Percentiles rank a stretch among this genome's conserved stretches.
phyloP scores from a whole-genome alignment of 2,113 vertebrate species.

The Antennarius striatus region DNA sequence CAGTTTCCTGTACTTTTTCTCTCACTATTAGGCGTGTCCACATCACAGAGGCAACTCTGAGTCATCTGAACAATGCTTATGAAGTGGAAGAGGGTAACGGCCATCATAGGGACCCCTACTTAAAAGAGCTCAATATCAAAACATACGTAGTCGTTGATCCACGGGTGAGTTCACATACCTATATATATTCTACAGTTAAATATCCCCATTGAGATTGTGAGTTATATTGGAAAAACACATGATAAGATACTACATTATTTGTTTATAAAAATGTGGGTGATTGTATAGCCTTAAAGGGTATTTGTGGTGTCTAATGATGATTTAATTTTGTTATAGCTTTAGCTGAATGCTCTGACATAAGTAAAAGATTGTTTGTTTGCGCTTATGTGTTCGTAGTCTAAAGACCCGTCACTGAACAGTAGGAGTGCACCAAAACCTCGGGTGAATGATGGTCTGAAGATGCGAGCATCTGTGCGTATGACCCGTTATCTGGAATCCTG shows the following conservation, averaged over 20 bases:
- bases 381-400: slow-evolving; percentile 79
- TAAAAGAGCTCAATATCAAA: slow-evolving; percentile 89
- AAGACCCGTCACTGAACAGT: slow-evolving; percentile 77
- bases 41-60: slow-evolving; percentile 95
- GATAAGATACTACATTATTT: too few species aligned
- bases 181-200: too few species aligned
- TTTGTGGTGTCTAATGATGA: too few species aligned
- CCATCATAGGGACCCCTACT: slow-evolving; percentile 88
- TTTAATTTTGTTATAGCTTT: too few species aligned
- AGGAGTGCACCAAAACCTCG: slow-evolving; percentile 81
- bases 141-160: slow-evolving; percentile 96
- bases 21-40: slow-evolving; percentile 87
- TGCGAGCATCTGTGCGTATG: slow-evolving; percentile 94
- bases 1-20: background rate
- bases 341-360: background rate
- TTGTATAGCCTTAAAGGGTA: too few species aligned
- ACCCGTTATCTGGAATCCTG: slow-evolving; percentile 97
- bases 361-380: slow-evolving; percentile 5
- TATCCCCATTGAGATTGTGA: too few species aligned
- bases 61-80: slow-evolving; percentile 93
- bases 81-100: slow-evolving; percentile 96
- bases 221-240: too few species aligned
- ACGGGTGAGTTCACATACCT: slow-evolving; percentile 75
- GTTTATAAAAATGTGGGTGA: too few species aligned
- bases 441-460: slow-evolving; percentile 90